Evolutionary conservation across 2,888 invertebrate genomes (phyloP), one percentile per base, ranked within the genome.

Genomic region (Neoaliturus tenellus): DNA sequence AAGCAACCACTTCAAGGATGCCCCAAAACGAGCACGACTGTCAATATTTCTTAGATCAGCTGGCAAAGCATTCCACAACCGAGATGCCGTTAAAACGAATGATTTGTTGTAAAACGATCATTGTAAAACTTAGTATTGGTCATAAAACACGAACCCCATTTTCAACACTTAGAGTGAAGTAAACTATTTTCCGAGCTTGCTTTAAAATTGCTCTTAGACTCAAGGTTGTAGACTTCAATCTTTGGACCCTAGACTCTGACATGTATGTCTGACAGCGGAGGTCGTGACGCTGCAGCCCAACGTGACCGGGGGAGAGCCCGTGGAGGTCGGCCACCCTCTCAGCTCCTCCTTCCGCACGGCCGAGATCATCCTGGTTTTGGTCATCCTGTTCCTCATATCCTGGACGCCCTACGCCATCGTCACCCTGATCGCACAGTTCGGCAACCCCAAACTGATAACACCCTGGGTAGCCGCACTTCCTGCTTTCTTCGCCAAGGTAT

Each of bases 391-490:
- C 88, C 88, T 91, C 73, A 41, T 90, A 0, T 89, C 91, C 0
- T 92, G 92, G 92, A 89, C 90, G 0, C 92, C 92, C 0, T 92
- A 92, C 86, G 90, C 91, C 0, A 87, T 90, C 5, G 88, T 92
- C 17, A 90, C 91, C 2, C 86, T 91, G 17, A 89, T 91, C 0
- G 92, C 91, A 0, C 89, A 90, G 85, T 92, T 91, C 85, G 91
- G 91, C 8, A 87, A 90, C 71, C 82, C 85, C 0, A 82, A 84
- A 0, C 84, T 89, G 2, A 85, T 91, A 17, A 90, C 90, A 0
- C 91, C 91, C 0, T 86, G 90, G 83, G 88, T 88, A 0, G 89
- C 91, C 0, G 89, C 91, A 31, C 83, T 91, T 8, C 91, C 92
- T 0, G 91, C 91, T 0, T 86, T 91, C 25, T 90, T 91, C 85